Evolutionary conservation across 2,888 invertebrate species (phyloP).

Genomic region (Sarcophaga rosellei): DNA sequence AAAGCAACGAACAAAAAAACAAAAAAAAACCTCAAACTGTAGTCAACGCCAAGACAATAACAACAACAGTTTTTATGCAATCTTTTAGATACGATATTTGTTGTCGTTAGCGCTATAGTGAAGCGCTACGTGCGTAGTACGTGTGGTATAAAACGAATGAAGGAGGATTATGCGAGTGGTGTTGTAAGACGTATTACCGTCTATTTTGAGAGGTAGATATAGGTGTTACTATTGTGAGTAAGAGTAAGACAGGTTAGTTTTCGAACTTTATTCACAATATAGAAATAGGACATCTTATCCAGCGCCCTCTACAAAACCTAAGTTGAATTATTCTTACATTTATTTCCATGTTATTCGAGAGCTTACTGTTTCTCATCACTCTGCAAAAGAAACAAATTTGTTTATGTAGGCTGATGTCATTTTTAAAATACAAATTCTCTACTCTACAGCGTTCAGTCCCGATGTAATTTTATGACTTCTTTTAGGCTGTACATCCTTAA

Average conservation of each 20-base stretch:
- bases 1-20: neutral
- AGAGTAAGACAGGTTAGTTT: too few species aligned
- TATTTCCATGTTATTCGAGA: neutral
- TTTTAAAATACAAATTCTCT: neutral
- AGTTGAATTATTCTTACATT: neutral
- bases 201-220: too few species aligned
- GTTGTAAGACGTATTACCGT: too few species aligned
- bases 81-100: neutral
- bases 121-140: too few species aligned
- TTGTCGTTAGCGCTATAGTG: too few species aligned
- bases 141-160: too few species aligned
- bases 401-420: slow-evolving; percentile 33
- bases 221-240: too few species aligned
- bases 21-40: slow-evolving; percentile 24
- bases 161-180: too few species aligned
- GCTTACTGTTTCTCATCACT: neutral
- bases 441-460: neutral
- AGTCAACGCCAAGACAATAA: slow-evolving; percentile 9
- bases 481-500: slow-evolving; percentile 1
- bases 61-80: neutral
- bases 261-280: too few species aligned
- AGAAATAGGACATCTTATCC: too few species aligned
- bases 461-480: neutral
- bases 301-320: too few species aligned
- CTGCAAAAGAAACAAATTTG: neutral